Evolutionary conservation across 2,888 invertebrate genomes (phyloP), one percentile per base, ranked within the genome.

Genomic region (Blastobasis lacticolella): DNA sequence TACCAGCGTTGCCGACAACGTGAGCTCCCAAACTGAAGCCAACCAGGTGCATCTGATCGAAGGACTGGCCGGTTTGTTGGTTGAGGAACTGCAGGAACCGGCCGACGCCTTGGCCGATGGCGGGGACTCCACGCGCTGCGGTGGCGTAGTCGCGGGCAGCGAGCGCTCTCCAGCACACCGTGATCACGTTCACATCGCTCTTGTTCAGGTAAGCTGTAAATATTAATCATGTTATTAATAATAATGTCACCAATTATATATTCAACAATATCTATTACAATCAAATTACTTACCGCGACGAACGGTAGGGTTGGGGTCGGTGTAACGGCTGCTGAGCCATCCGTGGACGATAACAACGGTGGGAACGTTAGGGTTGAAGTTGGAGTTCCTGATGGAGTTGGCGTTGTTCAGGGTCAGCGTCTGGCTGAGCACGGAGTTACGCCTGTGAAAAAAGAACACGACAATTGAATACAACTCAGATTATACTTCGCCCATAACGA

Each of bases 141-240:
- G 73, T 72, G 0, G 64, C 52, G 54, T 78, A 81, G 45, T 64
- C 64, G n/a, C 62, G 58, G 0, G 54, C 1, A 5, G 78, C 76
- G 0, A 76, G 57, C 0, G 60, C 56, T 37, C 70, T 66, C 79
- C 80, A 81, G 49, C 79, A 78, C 48, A 78, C 37, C 1, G 73
- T 61, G 37, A 81, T 78, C 0, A 79, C 65, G 52, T 81, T 81
- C 1, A 56, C 56, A 8, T 76, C 68, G n/a, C 50, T 55, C 45
- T 45, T n/a, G n/a, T n/a, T 47, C 0, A 79, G 61, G 49, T 56
- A 70, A 23, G 23, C 23, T 23, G 3, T 23, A 23, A 23, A 23
- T 23, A 23, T 23, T 23, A 23, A 23, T 23, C 4, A 69, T 77
- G 60, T 7, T 38, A 48, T 4, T n/a, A n/a, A n/a, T n/a, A n/a